phyloP scores from a whole-genome alignment of 1,140 invertebrate genomes.

The Gonioctena quinquepunctata region DNA sequence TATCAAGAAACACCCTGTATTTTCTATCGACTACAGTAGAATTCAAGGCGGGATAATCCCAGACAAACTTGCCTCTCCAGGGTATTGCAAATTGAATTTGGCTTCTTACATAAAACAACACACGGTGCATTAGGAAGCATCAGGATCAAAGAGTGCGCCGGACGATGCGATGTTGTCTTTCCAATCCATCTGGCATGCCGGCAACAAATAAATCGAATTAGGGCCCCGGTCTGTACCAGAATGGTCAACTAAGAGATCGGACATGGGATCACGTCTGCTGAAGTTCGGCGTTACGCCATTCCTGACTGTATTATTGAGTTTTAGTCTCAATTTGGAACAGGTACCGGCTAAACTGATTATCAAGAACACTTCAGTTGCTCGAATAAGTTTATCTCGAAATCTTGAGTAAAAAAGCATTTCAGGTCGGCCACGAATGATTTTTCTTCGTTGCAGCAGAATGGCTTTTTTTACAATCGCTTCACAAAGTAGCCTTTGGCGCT shows the following conservation, averaged over 20 bases:
- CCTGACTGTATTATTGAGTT: too few relatives aligned
- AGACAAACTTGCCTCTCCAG: constrained; percentile 22
- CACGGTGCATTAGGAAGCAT: constrained; percentile 42
- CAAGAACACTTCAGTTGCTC: too few relatives aligned
- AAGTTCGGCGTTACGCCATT: constrained; percentile 17
- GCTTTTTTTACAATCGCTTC: too few relatives aligned
- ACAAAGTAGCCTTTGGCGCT: too few relatives aligned
- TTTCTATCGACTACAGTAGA: neutral
- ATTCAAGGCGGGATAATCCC: constrained; percentile 5
- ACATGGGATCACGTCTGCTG: constrained; percentile 12
- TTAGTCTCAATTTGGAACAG: too few relatives aligned
- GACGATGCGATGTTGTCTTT: constrained; percentile 44
- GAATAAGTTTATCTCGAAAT: too few relatives aligned
- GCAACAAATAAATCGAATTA: constrained; percentile 48
- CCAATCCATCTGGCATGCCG: constrained; percentile 44
- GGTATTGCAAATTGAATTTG: constrained; percentile 42
- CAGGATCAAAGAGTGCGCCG: constrained; percentile 42
- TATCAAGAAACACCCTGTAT: too few relatives aligned
- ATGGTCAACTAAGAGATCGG: constrained; percentile 35
- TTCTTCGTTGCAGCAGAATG: too few relatives aligned
- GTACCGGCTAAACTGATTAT: too few relatives aligned
- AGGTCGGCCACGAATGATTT: too few relatives aligned
- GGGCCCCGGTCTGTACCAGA: constrained; percentile 26
- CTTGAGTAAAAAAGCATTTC: too few relatives aligned
- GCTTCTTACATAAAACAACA: constrained; percentile 46